These are phyloP conservation scores for Phoenicopterus ruber DNA, from an alignment of 2,113 vertebrate species.

Conservation along the genomic window DNA sequence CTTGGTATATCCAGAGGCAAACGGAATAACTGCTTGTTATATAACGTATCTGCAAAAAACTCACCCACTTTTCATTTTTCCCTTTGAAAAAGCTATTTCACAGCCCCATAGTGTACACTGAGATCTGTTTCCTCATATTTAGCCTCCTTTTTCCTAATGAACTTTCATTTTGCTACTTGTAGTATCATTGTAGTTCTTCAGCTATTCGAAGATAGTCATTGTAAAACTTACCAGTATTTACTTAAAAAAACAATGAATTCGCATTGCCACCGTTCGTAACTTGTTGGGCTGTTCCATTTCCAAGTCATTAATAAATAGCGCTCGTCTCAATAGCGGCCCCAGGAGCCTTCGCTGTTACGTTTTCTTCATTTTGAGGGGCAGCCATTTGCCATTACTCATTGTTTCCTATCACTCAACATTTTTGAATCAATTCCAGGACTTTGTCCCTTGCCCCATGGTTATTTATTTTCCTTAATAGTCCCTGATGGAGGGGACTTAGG, in stretches of 20 bases:
- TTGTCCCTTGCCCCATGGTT: neutral
- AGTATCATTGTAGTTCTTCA: neutral
- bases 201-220: neutral
- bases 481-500: neutral
- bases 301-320: neutral
- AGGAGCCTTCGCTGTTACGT: neutral
- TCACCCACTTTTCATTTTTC: neutral
- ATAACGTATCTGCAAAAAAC: neutral
- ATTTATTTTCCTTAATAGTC: neutral
- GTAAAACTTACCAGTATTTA: neutral
- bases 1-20: neutral
- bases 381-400: neutral
- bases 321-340: neutral
- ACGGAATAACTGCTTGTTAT: neutral
- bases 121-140: neutral
- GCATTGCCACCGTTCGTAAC: neutral
- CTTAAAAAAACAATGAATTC: neutral
- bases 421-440: neutral
- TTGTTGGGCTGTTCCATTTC: neutral
- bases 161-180: neutral
- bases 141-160: neutral
- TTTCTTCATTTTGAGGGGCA: neutral
- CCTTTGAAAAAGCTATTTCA: neutral
- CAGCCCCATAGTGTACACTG: neutral
- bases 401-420: neutral